Evolutionary conservation across 2,888 invertebrate species (phyloP), one percentile per base, ranked within the genome.

Genomic region (Oxycera nigricornis): DNA sequence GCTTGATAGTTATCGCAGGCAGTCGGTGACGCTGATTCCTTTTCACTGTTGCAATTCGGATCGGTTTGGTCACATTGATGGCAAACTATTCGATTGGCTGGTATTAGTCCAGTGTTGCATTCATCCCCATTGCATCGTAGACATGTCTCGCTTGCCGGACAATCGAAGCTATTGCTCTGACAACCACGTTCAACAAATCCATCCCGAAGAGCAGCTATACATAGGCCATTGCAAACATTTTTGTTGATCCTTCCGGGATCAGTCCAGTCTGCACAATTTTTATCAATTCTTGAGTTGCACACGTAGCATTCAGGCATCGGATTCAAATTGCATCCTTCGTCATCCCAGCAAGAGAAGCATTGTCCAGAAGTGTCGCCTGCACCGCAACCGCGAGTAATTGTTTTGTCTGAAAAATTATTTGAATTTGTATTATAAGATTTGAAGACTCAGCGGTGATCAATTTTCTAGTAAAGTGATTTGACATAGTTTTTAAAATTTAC

Each of bases 241-340:
- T 81, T 80, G 11, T 74, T 79, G 20, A 83, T 79, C 6, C 78
- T 78, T 24, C 74, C 80, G 0, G 82, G 80, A 30, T 77, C 79
- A 31, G 79, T 76, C 82, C 82, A 83, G 24, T 81, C 80, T 22
- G 80, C 80, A 72, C 83, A 83, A n/a, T 81, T 81, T 0, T 80
- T 73, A 6, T 79, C 79, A 2, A 76, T 72, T 31, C 75, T 68
- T 2, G 79, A 79, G 50, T 79, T 79, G 77, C 83, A 83, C 28
- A 80, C 78, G 77, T 82, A 83, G 76, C 83, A 83, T 9, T 81
- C 79, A 0, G 78, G 80, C 7, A 82, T 79, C 1, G 80, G 77
- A 2, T 74, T 68, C 1, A 46, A 55, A 65, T 83, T 83, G 72
- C 83, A 83, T 0, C 79, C 79, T 6, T 74, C 78, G 3, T 41